Percentiles rank a stretch among this genome's conserved stretches.
Evolutionary conservation across 1,140 invertebrate species (phyloP).

Genomic region (Papilio machaon): DNA sequence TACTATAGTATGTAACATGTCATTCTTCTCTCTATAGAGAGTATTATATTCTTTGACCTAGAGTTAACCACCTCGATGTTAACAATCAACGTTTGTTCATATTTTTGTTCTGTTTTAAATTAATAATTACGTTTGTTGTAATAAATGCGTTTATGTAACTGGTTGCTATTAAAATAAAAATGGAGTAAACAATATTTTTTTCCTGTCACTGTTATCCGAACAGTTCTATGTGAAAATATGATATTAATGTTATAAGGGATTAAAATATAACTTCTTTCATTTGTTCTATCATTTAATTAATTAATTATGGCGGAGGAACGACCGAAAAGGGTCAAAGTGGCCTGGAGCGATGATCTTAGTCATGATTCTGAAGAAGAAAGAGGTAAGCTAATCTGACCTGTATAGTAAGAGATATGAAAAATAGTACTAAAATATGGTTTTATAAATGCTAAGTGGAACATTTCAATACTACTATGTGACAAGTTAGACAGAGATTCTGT

Average conservation of each 20-base stretch:
- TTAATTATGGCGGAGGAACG: constrained; percentile 49
- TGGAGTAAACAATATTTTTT: not conserved
- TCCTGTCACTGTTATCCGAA: constrained; percentile 16
- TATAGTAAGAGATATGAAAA: not conserved
- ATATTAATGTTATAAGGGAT: not conserved
- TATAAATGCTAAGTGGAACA: no score
- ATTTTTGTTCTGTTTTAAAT: not conserved
- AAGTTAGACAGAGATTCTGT: no score
- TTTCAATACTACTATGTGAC: no score
- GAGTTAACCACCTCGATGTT: no score
- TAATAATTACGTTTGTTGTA: not conserved
- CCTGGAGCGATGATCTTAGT: constrained; percentile 80
- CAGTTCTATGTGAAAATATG: constrained; percentile 1
- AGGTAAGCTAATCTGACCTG: constrained; percentile 54
- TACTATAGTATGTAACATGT: no score
- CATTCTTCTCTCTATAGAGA: no score
- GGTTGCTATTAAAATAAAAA: constrained; percentile 14
- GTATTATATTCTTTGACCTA: no score
- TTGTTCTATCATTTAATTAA: constrained; percentile 9
- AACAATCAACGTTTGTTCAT: not conserved
- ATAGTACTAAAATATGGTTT: no score
- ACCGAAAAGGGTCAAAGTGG: constrained; percentile 63
- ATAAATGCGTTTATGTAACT: not conserved
- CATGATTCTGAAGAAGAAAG: constrained; percentile 80
- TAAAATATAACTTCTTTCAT: not conserved